Base-by-base conservation (phyloP, 1,140 invertebrate genomes). In the Daktulosphaira vitifoliae region DNA sequence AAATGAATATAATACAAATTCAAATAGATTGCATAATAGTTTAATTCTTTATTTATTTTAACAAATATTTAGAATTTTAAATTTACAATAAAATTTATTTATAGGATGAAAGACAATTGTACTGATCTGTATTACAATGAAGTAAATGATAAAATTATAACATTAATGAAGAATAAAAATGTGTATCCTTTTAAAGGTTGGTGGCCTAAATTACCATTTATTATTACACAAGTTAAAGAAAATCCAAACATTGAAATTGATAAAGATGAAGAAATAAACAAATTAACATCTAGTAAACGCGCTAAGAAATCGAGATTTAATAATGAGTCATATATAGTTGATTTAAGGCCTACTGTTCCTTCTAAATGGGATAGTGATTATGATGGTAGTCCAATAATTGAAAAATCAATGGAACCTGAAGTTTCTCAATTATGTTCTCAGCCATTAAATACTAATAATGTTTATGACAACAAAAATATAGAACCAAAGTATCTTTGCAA, bases 321-420 rank as follows among this genome's bases (percentile, higher is more conserved):
- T 29, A 23, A 59, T 46, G 42, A 62, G 37, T 23, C 38, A 26
- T 48, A 25, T 48, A 8, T 37, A 13, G 25, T 48, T 18, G 56
- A 62, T 48, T 33, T 62, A 46, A 62, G 56, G 29, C 56, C 56
- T 22, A 62, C 54, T 3, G 53, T 65, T 22, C 67, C 48, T 29
- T 69, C 68, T 0, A 69, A 68, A 62, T 69, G 68, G 68, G 68
- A 69, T 64, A 69, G 68, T 50, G 68, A 69, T 59, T 69, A 69
- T 49, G 68, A 69, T 37, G 66, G 67, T 42, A 66, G 66, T 62
- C 53, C 66, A 15, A 39, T n/a, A 44, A 48, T n/a, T 37, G 52
- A 44, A 5, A 48, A 56, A 39, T 5, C 48, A 22, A 4, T 16
- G 7, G 15, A 62, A 20, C 9, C 29, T 48, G 56, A 33, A 48